A percentile compares a stretch with the other conserved stretches of the same genome.
Evolutionary conservation across 2,888 invertebrate genomes (phyloP).

Genomic region (Fragum whitleyi): DNA sequence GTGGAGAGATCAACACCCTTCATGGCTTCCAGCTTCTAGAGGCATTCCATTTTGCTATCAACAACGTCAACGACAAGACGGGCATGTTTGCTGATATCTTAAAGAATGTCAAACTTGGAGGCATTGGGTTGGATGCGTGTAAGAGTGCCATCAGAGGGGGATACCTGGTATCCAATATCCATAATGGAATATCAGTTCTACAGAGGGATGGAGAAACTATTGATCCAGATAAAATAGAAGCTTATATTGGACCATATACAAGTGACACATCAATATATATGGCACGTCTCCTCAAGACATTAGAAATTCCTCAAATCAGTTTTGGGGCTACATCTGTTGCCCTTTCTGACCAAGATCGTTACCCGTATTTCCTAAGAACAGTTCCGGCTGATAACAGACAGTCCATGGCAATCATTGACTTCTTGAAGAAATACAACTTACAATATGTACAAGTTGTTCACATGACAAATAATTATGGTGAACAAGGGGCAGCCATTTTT

Average conservation of each 20-base stretch:
- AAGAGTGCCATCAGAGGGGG: conserved; percentile 75
- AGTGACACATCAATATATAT: conserved; percentile 76
- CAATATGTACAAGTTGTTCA: conserved; percentile 84
- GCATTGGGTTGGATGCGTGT: conserved; percentile 81
- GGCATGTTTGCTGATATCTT: conserved; percentile 79
- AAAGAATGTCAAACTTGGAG: conserved; percentile 77
- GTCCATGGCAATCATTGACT: conserved; percentile 80
- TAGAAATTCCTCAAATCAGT: conserved; percentile 80
- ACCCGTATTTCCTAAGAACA: conserved; percentile 80
- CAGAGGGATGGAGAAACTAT: conserved; percentile 68
- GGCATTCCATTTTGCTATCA: conserved; percentile 82
- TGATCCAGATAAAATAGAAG: conserved; percentile 75
- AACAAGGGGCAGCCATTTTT: conserved; percentile 71
- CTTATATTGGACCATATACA: conserved; percentile 78
- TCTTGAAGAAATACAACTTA: conserved; percentile 83
- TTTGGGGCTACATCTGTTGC: conserved; percentile 74
- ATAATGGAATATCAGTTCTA: conserved; percentile 73
- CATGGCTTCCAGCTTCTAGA: conserved; percentile 81
- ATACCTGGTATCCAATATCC: conserved; percentile 81
- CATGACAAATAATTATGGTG: conserved; percentile 75
- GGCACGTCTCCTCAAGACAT: conserved; percentile 75
- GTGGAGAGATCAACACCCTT: conserved; percentile 79
- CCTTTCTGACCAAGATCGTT: conserved; percentile 71
- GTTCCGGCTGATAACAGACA: conserved; percentile 80
- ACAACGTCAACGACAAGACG: conserved; percentile 77